These are phyloP conservation scores for Danaus plexippus DNA, from an alignment of 1,140 invertebrate genomes.

Conservation along the genomic window DNA sequence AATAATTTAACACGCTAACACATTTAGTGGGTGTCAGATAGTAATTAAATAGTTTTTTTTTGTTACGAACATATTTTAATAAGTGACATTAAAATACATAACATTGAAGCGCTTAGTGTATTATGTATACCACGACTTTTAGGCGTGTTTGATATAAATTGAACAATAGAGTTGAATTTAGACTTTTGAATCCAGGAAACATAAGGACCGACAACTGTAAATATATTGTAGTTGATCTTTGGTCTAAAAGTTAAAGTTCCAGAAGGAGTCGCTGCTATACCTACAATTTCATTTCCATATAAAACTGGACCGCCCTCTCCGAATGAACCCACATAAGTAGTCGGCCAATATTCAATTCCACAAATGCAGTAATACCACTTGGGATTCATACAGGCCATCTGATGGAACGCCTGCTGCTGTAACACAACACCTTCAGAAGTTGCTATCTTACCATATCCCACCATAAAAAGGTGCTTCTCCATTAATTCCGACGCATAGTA, in stretches of 20 bases:
- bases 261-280: conserved; percentile 29
- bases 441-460: conserved; percentile 35
- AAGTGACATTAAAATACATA: conserved; percentile 7
- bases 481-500: conserved; percentile 35
- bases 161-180: conserved; percentile 6
- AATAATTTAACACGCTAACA: too few relatives aligned
- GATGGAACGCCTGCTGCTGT: conserved; percentile 35
- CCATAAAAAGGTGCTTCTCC: conserved; percentile 27
- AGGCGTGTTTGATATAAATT: not conserved
- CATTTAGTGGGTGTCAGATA: too few relatives aligned
- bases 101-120: conserved; percentile 1
- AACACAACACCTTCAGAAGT: conserved; percentile 24
- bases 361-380: conserved; percentile 55
- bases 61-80: conserved; percentile 8
- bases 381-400: conserved; percentile 40
- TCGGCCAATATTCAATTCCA: conserved; percentile 33
- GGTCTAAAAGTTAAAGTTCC: conserved; percentile 25
- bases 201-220: conserved; percentile 43
- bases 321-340: conserved; percentile 32
- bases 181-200: conserved; percentile 37
- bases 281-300: conserved; percentile 31
- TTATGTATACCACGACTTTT: too few relatives aligned
- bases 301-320: conserved; percentile 44
- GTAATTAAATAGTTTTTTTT: conserved; percentile 2
- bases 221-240: conserved; percentile 38